These are phyloP conservation scores for Plumapathes pennacea DNA, from an alignment of 92 coral and sea anemone species.

Conservation along the genomic window DNA sequence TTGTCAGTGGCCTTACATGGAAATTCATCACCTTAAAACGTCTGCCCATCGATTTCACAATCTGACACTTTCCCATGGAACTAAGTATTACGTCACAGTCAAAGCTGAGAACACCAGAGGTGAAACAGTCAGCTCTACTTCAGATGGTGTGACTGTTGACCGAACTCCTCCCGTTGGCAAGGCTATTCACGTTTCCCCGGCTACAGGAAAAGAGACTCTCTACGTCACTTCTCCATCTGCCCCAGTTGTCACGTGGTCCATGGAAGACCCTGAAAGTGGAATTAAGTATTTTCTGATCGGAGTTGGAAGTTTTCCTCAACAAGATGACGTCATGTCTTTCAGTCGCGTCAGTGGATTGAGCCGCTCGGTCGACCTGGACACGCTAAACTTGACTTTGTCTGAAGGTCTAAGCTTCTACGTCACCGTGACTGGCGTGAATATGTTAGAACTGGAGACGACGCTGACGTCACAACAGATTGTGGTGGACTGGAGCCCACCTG, in stretches of 20 bases:
- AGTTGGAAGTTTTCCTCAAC: constrained; percentile 70
- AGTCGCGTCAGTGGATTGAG: constrained; percentile 43
- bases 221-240: constrained; percentile 64
- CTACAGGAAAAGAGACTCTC: constrained; percentile 62
- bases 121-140: constrained; percentile 67
- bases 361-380: constrained; percentile 69
- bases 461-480: constrained; percentile 82
- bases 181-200: constrained; percentile 55
- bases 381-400: constrained; percentile 65
- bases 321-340: constrained; percentile 67
- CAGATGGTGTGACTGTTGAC: constrained; percentile 93
- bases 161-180: constrained; percentile 76
- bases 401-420: constrained; percentile 72
- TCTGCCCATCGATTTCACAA: constrained; percentile 78
- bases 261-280: constrained; percentile 86
- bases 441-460: constrained; percentile 80
- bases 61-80: constrained; percentile 79
- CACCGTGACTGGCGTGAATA: constrained; percentile 72
- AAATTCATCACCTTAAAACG: constrained; percentile 43
- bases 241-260: constrained; percentile 84
- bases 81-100: constrained; percentile 80
- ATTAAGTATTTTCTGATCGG: constrained; percentile 69
- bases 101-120: constrained; percentile 75
- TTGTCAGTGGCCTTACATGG: constrained; percentile 65
- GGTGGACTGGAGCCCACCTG: constrained; percentile 91